Evolutionary conservation across 1,140 invertebrate species (phyloP).

Genomic region (Epicauta chinensis): DNA sequence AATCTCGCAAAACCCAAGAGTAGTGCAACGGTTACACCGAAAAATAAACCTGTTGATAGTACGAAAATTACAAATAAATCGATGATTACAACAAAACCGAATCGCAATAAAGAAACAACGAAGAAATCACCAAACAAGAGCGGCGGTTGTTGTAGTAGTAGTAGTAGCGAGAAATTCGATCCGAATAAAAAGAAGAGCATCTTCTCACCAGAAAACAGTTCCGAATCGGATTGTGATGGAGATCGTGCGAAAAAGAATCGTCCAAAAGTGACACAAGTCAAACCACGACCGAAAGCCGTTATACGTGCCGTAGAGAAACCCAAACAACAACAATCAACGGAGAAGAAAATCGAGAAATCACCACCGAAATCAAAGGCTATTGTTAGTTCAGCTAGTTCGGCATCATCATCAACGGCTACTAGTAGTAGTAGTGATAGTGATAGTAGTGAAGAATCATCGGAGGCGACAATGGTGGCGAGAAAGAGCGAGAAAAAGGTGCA

Average conservation of each 20-base stretch:
- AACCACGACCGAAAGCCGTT: conserved; percentile 39
- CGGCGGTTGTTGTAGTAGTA: not conserved
- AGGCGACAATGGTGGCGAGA: conserved; percentile 30
- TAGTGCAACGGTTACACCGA: conserved; percentile 45
- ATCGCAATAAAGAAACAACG: conserved; percentile 22
- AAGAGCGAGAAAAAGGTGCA: conserved; percentile 31
- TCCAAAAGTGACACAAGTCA: conserved; percentile 20
- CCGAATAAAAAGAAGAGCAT: conserved; percentile 73
- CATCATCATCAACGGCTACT: conserved; percentile 36
- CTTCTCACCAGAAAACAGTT: conserved; percentile 75
- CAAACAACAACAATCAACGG: conserved; percentile 22
- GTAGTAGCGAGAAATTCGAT: conserved; percentile 40
- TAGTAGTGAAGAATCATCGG: conserved; percentile 37
- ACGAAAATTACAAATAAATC: conserved; percentile 11
- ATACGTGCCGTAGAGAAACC: conserved; percentile 34
- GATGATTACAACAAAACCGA: conserved; percentile 5
- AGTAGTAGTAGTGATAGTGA: conserved; percentile 41
- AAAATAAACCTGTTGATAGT: conserved; percentile 8
- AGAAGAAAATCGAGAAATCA: conserved; percentile 36
- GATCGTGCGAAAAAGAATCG: conserved; percentile 21
- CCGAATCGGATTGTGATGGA: conserved; percentile 56
- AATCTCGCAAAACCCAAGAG: conserved; percentile 37
- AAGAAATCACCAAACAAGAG: conserved; percentile 25
- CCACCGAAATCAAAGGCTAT: conserved; percentile 40
- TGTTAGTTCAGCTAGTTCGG: conserved; percentile 44